Conservation (phyloP, 2,888 invertebrate genomes). For the Geophilus truncorum region DNA sequence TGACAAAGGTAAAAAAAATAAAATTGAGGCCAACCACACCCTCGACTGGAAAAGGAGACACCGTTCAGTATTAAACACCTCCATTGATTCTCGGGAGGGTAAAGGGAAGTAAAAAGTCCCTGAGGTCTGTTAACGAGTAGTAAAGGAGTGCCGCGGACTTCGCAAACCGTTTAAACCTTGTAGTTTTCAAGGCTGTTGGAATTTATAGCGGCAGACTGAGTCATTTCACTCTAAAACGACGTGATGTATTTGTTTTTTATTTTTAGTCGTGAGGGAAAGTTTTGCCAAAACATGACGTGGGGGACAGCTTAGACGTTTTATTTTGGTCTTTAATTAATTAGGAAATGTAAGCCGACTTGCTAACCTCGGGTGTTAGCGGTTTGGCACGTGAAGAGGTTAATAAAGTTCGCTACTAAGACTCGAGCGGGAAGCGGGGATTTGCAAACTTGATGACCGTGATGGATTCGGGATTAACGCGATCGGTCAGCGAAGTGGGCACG, state of each 20-base stretch:
- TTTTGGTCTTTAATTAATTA: neutral
- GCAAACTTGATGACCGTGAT: neutral
- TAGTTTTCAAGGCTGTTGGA: neutral
- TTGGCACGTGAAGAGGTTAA: neutral
- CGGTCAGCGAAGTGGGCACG: neutral
- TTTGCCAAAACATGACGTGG: neutral
- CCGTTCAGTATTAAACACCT: neutral
- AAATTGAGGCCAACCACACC: neutral
- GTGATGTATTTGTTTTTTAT: neutral
- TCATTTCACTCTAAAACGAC: neutral
- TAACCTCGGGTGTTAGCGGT: neutral
- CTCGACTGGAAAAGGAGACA: neutral
- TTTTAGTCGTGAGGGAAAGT: neutral
- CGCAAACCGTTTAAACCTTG: neutral
- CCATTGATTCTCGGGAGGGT: neutral
- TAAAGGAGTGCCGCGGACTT: neutral
- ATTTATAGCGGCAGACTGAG: neutral
- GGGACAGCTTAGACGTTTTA: neutral
- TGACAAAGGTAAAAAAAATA: neutral
- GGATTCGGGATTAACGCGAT: neutral
- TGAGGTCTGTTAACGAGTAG: neutral
- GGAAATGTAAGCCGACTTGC: neutral
- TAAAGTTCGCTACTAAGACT: neutral
- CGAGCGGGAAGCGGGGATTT: neutral
- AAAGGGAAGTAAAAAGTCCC: neutral